These are phyloP conservation scores for Clivina fossor DNA, from an alignment of 2,888 invertebrate genomes.

Conservation along the genomic window DNA sequence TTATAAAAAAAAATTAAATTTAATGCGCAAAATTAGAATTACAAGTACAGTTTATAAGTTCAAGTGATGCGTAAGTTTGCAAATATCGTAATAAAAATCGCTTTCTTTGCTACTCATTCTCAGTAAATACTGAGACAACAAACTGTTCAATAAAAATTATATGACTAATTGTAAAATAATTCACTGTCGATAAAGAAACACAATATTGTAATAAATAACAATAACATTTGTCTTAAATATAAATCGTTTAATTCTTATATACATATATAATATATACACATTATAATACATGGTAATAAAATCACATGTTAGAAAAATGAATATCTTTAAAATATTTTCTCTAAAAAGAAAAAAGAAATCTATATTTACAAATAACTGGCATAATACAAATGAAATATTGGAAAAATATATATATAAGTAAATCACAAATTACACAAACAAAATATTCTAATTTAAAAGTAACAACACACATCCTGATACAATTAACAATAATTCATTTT, in stretches of 20 bases:
- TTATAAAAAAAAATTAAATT: too few relatives aligned
- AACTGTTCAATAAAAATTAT: too few relatives aligned
- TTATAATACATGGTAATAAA: constrained; percentile 25
- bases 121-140: too few relatives aligned
- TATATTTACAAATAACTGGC: constrained; percentile 25
- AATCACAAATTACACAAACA: constrained; percentile 13
- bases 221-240: constrained; percentile 11
- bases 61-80: too few relatives aligned
- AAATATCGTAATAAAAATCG: too few relatives aligned
- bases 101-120: too few relatives aligned
- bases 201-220: constrained; percentile 7
- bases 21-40: too few relatives aligned
- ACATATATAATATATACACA: constrained; percentile 31
- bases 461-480: constrained; percentile 34
- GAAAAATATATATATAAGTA: constrained; percentile 1
- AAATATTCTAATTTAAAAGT: constrained; percentile 24
- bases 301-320: constrained; percentile 28
- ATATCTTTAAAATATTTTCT: constrained; percentile 20
- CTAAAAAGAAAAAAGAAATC: constrained; percentile 19
- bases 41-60: too few relatives aligned
- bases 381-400: constrained; percentile 7
- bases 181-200: neutral
- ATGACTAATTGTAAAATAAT: too few relatives aligned
- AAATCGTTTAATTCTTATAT: constrained; percentile 24
- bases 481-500: constrained; percentile 13